Base-by-base conservation (phyloP, 2,888 invertebrate genomes). In the Rhynchonema sp. region DNA sequence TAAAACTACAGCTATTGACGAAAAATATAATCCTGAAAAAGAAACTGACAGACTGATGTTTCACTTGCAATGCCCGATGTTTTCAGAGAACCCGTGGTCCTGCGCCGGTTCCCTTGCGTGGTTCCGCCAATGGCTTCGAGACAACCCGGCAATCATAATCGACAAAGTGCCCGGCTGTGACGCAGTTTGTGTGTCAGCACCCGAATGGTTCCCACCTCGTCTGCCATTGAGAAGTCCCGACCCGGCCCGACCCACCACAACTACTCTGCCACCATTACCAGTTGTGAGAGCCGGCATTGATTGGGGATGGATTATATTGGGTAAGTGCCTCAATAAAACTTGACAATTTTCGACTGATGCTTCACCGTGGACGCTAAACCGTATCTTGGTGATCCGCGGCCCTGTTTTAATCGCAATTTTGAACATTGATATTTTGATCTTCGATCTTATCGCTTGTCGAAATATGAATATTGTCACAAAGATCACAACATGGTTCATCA, bases 251-350 rank as follows among this genome's bases (percentile, higher is more conserved):
- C 30, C 55, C 2, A 25, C 49, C 22, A 2, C 27, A 2, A 28
- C 46, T 1, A 55, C 59, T 17, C 25, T 38, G 13, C 28, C 30
- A 29, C 2, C 28, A 2, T 27, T 2, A n/a, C 38, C 29, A 1
- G 56, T 54, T 27, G 30, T 20, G 30, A 2, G 9, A 27, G 1
- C 54, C 29, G 27, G 20, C 6, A 46, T n/a, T 6, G 28, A 27
- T 59, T 68, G 70, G 49, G 68, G 69, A 60, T 71, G 71, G 71
- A 71, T 71, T 62, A 71, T 71, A 59, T 65, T 71, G 13, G 70
- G 70, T 71, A 46, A 52, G 59, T 26, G 17, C 6, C 6, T 20
- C 23, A n/a, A 6, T 52, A 3, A 52, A n/a, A n/a, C n/a, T n/a
- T n/a, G n/a, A n/a, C n/a, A n/a, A n/a, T n/a, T n/a, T n/a, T n/a